Conservation (phyloP, 30 jellyfish, hydroid and myxozoan species). For the Mastigias papua region DNA sequence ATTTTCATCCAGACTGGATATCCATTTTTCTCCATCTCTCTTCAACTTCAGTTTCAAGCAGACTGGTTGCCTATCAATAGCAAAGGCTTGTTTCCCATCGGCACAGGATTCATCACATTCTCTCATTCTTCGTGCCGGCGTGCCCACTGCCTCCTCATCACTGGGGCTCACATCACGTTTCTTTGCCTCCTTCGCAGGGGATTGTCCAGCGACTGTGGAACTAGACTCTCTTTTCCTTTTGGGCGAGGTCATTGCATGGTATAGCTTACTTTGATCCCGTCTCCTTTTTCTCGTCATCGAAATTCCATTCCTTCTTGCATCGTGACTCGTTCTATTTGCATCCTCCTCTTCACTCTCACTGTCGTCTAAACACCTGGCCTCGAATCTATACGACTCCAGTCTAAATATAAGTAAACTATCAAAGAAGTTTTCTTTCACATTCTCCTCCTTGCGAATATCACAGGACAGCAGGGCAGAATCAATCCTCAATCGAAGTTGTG, state of each 20-base stretch:
- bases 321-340: background rate
- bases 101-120: too few species aligned
- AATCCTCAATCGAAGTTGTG: background rate
- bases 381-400: background rate
- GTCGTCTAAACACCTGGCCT: background rate
- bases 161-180: too few species aligned
- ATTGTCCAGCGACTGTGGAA: too few species aligned
- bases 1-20: background rate
- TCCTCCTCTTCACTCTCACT: background rate
- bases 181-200: too few species aligned
- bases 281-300: too few species aligned
- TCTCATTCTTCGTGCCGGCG: too few species aligned
- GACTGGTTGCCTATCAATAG: too few species aligned
- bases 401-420: background rate
- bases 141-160: too few species aligned
- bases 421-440: background rate
- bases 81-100: too few species aligned
- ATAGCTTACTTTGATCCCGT: too few species aligned
- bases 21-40: slow-evolving; percentile 15
- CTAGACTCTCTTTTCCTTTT: too few species aligned
- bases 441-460: background rate
- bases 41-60: background rate
- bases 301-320: background rate
- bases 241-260: too few species aligned
- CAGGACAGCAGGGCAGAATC: background rate